Conservation (phyloP, 2,113 vertebrate species). For the Dicentrarchus labrax region DNA sequence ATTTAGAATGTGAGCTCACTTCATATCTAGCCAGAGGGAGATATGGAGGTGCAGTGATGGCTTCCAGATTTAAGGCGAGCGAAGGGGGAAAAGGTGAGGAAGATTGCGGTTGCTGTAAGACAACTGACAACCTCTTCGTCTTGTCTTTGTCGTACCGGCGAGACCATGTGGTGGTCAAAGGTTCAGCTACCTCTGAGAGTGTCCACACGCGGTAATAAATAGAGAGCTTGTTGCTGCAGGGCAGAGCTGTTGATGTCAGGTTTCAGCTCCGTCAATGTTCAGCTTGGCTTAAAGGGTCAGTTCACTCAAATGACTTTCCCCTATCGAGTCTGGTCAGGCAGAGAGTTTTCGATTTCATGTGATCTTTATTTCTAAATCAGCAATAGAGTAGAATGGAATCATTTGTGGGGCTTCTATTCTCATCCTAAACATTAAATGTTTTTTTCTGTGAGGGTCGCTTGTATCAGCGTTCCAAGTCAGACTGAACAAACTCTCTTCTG, state of each 20-base stretch:
- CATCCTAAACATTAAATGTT: no score
- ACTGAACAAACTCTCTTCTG: background rate
- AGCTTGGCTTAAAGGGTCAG: background rate
- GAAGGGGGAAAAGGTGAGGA: constrained; percentile 43
- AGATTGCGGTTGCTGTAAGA: constrained; percentile 22
- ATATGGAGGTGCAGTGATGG: constrained; percentile 68
- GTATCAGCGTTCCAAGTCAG: background rate
- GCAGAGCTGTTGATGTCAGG: background rate
- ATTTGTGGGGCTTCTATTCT: background rate
- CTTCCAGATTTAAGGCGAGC: constrained; percentile 71
- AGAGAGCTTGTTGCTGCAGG: constrained; percentile 3
- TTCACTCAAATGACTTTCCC: background rate
- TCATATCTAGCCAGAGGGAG: constrained; percentile 64
- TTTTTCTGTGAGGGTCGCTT: background rate
- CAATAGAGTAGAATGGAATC: background rate
- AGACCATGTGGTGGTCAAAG: constrained; percentile 34
- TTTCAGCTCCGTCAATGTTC: background rate
- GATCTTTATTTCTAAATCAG: background rate
- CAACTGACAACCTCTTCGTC: constrained; percentile 56
- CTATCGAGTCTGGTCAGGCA: background rate
- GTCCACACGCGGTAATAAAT: constrained; percentile 30
- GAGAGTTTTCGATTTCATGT: background rate
- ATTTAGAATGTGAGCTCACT: constrained; percentile 79
- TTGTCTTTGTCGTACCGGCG: constrained; percentile 18
- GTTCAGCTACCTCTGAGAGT: constrained; percentile 26